These are phyloP conservation scores for Bubo scandiacus DNA, from an alignment of 2,113 vertebrate genomes.

Conservation along the genomic window DNA sequence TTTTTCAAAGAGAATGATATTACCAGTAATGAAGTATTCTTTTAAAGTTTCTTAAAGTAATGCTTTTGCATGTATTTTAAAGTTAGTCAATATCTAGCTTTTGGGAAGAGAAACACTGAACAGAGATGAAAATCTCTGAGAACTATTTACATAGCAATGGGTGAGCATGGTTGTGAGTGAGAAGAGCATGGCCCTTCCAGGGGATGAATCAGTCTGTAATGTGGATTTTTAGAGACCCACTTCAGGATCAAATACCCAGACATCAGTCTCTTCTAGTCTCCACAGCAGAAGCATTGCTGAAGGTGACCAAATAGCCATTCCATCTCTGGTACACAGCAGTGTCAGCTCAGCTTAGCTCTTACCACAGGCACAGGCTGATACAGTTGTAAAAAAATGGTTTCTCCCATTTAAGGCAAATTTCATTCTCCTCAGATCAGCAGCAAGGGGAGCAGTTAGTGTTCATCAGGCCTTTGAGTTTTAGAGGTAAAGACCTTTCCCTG, in stretches of 20 bases:
- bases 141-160: not conserved
- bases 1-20: not conserved
- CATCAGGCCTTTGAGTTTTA: slow-evolving; percentile 17
- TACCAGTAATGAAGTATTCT: not conserved
- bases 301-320: not conserved
- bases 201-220: not conserved
- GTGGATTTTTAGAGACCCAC: not conserved
- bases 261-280: not conserved
- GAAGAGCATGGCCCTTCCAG: not conserved
- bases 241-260: not conserved
- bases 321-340: not conserved
- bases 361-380: not conserved
- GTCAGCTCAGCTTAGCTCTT: not conserved
- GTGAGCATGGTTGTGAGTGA: not conserved
- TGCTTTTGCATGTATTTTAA: not conserved
- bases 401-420: slow-evolving; percentile 2
- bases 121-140: not conserved
- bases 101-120: not conserved
- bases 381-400: not conserved
- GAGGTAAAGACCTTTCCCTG: slow-evolving; percentile 18
- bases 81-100: not conserved
- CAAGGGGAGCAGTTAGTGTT: not conserved
- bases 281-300: not conserved
- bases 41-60: not conserved
- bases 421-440: not conserved